Evolutionary conservation across 2,797 vertebrate genomes (phyloP).

Genomic region (Protosalanx chinensis): DNA sequence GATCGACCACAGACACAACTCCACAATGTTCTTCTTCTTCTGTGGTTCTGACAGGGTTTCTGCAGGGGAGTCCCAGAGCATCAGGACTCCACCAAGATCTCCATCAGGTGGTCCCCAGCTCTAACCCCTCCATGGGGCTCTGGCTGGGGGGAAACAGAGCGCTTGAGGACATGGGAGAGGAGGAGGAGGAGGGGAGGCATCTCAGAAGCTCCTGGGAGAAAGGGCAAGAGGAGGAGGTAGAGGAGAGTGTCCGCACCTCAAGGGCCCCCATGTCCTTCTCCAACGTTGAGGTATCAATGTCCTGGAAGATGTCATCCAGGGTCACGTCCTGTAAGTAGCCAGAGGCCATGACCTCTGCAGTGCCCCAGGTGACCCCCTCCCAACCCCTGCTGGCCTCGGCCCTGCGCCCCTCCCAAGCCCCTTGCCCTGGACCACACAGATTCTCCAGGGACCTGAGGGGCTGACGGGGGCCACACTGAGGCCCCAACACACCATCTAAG

Average conservation of each 20-base stretch:
- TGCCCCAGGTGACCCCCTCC: constrained; percentile 49
- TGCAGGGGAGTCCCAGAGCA: background rate
- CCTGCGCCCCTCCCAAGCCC: constrained; percentile 16
- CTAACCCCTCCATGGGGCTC: constrained; percentile 67
- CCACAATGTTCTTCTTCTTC: background rate
- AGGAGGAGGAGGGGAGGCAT: constrained; percentile 47
- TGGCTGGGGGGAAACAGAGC: constrained; percentile 46
- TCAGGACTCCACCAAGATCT: constrained; percentile 78
- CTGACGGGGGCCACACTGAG: constrained; percentile 42
- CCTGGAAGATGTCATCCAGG: constrained; percentile 77
- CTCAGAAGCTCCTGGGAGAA: constrained; percentile 50
- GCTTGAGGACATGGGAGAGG: constrained; percentile 44
- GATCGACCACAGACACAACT: background rate
- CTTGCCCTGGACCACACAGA: constrained; percentile 22
- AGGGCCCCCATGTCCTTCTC: constrained; percentile 64
- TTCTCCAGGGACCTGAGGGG: constrained; percentile 70
- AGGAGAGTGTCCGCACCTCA: constrained; percentile 32
- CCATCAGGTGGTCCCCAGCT: constrained; percentile 78
- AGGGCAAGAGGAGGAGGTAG: constrained; percentile 35
- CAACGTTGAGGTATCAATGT: constrained; percentile 76
- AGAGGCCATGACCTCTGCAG: constrained; percentile 66
- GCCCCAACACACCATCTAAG: constrained; percentile 49
- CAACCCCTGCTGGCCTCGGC: constrained; percentile 34
- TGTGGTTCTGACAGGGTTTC: background rate
- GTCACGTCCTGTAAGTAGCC: constrained; percentile 67